Conservation (phyloP, 2,113 vertebrate species). For the Proteles cristata region DNA sequence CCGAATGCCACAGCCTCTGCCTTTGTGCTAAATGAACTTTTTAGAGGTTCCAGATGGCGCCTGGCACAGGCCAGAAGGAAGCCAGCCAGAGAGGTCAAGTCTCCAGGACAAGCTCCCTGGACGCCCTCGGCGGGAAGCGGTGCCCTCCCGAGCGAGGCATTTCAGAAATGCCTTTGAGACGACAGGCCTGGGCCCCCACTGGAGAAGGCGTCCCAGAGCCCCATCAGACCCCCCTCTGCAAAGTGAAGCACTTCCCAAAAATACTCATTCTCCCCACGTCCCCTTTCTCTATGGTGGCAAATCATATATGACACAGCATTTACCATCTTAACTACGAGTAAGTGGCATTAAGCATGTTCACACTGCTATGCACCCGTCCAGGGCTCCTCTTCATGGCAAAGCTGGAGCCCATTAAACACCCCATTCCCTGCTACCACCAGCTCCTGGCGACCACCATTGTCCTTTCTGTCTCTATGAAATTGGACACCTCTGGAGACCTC, state of each 20-base stretch:
- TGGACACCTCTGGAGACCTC: neutral
- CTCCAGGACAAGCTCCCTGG: conserved; percentile 85
- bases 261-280: fast-evolving
- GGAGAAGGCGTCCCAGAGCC: neutral
- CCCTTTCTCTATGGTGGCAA: neutral
- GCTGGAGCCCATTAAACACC: neutral
- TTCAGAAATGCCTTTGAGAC: conserved; percentile 84
- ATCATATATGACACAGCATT: neutral
- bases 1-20: conserved; percentile 53
- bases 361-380: fast-evolving
- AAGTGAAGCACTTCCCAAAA: neutral
- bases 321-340: neutral
- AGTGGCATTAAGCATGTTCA: neutral
- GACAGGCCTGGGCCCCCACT: neutral
- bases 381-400: neutral
- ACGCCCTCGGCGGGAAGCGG: conserved; percentile 83
- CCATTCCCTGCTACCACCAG: fast-evolving
- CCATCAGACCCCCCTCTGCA: neutral
- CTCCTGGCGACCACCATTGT: fast-evolving
- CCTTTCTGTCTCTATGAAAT: too few species aligned
- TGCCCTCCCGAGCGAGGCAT: conserved; percentile 82
- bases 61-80: conserved; percentile 89
- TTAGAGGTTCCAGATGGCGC: conserved; percentile 93
- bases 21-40: conserved; percentile 82
- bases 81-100: conserved; percentile 86